Evolutionary conservation across 2,888 invertebrate genomes (phyloP).

Genomic region (Nesidiocoris tenuis): DNA sequence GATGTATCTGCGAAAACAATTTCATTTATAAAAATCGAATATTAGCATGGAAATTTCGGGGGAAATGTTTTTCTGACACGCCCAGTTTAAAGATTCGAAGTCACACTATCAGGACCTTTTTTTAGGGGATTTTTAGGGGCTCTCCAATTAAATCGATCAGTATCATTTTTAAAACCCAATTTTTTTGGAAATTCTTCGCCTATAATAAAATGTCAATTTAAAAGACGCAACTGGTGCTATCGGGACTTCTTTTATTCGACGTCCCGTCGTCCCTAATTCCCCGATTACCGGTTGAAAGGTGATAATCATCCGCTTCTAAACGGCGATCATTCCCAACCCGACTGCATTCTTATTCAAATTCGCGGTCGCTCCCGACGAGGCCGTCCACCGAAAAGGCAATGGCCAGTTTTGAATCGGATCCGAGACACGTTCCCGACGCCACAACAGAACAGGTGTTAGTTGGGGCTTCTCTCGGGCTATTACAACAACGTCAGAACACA

Average conservation of each 20-base stretch:
- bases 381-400: background rate
- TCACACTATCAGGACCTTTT: too few relatives aligned
- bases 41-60: too few relatives aligned
- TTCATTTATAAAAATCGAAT: too few relatives aligned
- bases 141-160: too few relatives aligned
- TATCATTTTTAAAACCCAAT: too few relatives aligned
- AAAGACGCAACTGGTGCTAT: too few relatives aligned
- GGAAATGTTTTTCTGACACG: too few relatives aligned
- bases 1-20: too few relatives aligned
- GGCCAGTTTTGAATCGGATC: background rate
- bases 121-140: too few relatives aligned
- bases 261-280: background rate
- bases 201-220: too few relatives aligned
- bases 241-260: background rate
- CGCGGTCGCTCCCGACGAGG: background rate
- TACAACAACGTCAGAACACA: background rate
- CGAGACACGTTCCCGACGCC: constrained; percentile 22
- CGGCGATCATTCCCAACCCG: background rate
- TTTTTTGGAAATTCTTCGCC: too few relatives aligned
- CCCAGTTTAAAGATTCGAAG: too few relatives aligned
- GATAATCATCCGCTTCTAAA: background rate
- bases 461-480: background rate
- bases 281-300: background rate
- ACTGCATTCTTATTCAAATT: background rate
- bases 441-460: background rate